Conservation (phyloP, 2,797 vertebrate genomes). For the Podarcis siculus region DNA sequence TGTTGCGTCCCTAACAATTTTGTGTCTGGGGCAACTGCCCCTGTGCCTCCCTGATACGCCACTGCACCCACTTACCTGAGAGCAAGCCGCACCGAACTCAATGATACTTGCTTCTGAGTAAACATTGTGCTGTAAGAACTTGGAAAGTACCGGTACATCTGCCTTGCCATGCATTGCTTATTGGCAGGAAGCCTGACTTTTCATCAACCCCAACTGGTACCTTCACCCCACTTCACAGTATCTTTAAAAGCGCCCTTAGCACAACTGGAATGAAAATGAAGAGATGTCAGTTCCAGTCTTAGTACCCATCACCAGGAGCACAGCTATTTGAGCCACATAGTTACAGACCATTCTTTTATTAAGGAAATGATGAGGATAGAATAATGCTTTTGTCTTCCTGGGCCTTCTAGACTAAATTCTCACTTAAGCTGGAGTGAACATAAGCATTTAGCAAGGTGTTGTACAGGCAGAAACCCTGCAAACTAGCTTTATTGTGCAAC, state of each 20-base stretch:
- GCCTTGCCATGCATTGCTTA: too few relatives aligned
- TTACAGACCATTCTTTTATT: neutral
- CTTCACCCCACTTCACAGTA: neutral
- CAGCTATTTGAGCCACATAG: neutral
- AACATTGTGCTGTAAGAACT: neutral
- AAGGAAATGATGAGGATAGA: neutral
- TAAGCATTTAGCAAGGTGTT: neutral
- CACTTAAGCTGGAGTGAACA: neutral
- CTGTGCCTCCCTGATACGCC: too few relatives aligned
- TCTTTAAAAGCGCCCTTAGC: neutral
- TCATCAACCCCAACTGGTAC: neutral
- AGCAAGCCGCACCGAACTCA: too few relatives aligned
- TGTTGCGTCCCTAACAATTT: too few relatives aligned
- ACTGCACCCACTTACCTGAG: too few relatives aligned
- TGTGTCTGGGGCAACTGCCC: too few relatives aligned
- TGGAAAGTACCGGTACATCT: neutral
- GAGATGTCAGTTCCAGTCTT: neutral
- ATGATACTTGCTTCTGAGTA: too few relatives aligned
- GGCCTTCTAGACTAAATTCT: neutral
- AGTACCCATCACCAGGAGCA: neutral
- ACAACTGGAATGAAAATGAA: neutral
- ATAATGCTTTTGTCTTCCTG: neutral
- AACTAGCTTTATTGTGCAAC: neutral
- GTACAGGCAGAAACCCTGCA: neutral
- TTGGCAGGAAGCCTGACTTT: neutral